phyloP scores from a whole-genome alignment of 37 sponge, comb jelly and placozoan species.

The Beroe ovata region DNA sequence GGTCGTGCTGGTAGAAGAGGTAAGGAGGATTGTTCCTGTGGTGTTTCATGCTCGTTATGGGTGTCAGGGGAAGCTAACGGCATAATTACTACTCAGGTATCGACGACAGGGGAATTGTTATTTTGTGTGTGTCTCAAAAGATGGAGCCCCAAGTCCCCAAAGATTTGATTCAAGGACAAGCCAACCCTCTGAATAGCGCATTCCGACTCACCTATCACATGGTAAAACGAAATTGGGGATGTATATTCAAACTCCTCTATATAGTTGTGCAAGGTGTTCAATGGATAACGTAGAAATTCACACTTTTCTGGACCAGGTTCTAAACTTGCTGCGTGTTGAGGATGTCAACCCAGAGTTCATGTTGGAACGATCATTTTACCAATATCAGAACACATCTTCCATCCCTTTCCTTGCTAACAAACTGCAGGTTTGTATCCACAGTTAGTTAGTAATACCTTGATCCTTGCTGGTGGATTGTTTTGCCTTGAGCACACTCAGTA shows the following conservation, averaged over 20 bases:
- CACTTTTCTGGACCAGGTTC: conserved; percentile 71
- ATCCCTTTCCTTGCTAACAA: conserved; percentile 83
- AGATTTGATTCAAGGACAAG: conserved; percentile 77
- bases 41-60: too few species aligned
- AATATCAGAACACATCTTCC: conserved; percentile 89
- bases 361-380: conserved; percentile 95
- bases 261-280: too few species aligned
- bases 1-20: conserved; percentile 96
- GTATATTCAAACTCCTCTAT: too few species aligned
- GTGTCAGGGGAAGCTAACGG: too few species aligned
- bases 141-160: conserved; percentile 92
- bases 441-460: too few species aligned
- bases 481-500: too few species aligned
- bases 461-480: too few species aligned
- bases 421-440: conserved; percentile 63
- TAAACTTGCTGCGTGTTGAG: conserved; percentile 95
- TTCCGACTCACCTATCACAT: conserved; percentile 97
- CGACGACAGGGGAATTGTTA: conserved; percentile 96
- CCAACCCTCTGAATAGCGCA: conserved; percentile 96
- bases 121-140: conserved; percentile 92
- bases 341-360: conserved; percentile 99
- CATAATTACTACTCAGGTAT: conserved; percentile 65
- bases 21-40: too few species aligned
- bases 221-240: too few species aligned
- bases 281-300: too few species aligned